Evolutionary conservation across 2,797 vertebrate species (phyloP), one percentile per base, ranked within the genome.

Genomic region (Parambassis ranga): DNA sequence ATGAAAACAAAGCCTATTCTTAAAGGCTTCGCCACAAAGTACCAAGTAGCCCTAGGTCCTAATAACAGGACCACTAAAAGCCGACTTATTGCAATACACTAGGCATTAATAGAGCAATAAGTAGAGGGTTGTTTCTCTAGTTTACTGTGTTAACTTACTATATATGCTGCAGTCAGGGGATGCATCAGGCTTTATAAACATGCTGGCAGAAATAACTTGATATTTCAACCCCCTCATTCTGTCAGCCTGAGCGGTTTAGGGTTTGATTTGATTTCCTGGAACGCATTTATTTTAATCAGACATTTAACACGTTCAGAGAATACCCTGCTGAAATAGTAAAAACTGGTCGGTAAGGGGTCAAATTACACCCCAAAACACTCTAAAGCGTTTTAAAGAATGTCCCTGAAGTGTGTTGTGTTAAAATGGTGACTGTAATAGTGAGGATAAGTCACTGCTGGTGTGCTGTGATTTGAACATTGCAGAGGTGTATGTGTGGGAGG

Each of bases 21-120:
- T n/a, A 82, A 77, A 72, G 65, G 71, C 60, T 84, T 73, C 71
- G 59, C 65, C 60, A 79, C 52, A 77, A 87, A 81, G 69, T 84
- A 81, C 69, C 61, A 67, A 83, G 81, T 75, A 83, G 73, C 58
- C 53, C 37, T 27, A 39, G 46, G 49, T 71, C 57, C 81, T 69
- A 74, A 81, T 66, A 77, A 76, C 53, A 10, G 38, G 20, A 60
- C 38, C 43, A 20, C 36, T 71, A 78, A 70, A 56, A 70, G 62
- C 55, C 64, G 83, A 66, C 59, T 51, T 66, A 44, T n/a, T 62
- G 58, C 63, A 69, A 70, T 32, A 64, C 48, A 33, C 19, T 38
- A 39, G 19, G 53, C 49, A 27, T 61, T 78, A 85, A 74, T 68
- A 60, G 46, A n/a, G 18, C 52, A 24, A 66, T 69, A 83, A 51